Percentiles rank a stretch among this genome's conserved stretches.
Evolutionary conservation across 2,797 vertebrate species (phyloP).

Genomic region (Syngnathus rostellatus): DNA sequence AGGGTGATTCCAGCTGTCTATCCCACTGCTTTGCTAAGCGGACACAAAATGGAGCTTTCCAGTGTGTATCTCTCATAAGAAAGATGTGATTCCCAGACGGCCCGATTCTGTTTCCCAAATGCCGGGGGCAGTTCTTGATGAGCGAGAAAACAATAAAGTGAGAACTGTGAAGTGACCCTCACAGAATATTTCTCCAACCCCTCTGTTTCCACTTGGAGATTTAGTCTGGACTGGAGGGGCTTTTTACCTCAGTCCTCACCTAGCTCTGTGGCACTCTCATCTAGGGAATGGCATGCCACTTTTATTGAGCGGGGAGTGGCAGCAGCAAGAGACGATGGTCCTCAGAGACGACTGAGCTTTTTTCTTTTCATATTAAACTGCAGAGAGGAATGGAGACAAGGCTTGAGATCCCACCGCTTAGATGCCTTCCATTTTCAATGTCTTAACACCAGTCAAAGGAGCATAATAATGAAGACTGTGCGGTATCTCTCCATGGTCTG

Average conservation of each 20-base stretch:
- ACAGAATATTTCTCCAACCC: conserved; percentile 47
- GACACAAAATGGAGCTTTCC: conserved; percentile 19
- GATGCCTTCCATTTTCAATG: conserved; percentile 42
- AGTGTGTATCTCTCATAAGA: conserved; percentile 37
- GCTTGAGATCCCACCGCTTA: conserved; percentile 39
- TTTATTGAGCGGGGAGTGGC: conserved; percentile 64
- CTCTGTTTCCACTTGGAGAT: conserved; percentile 57
- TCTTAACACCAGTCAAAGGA: conserved; percentile 32
- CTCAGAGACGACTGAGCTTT: conserved; percentile 52
- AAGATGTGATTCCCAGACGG: conserved; percentile 31
- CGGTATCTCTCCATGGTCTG: conserved; percentile 19
- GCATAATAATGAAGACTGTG: conserved; percentile 36
- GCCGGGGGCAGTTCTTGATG: conserved; percentile 62
- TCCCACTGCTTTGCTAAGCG: conserved; percentile 11
- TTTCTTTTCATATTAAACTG: conserved; percentile 60
- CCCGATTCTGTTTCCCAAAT: conserved; percentile 47
- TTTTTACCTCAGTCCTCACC: conserved; percentile 55
- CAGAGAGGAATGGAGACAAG: conserved; percentile 23
- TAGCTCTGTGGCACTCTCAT: conserved; percentile 57
- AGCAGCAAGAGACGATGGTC: conserved; percentile 48
- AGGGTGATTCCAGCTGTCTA: background rate
- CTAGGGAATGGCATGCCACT: conserved; percentile 55
- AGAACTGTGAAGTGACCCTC: conserved; percentile 62
- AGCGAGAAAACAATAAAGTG: conserved; percentile 58
- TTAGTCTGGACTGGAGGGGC: conserved; percentile 55